These are phyloP conservation scores for Lysandra bellargus DNA, from an alignment of 2,888 invertebrate genomes.

Conservation along the genomic window DNA sequence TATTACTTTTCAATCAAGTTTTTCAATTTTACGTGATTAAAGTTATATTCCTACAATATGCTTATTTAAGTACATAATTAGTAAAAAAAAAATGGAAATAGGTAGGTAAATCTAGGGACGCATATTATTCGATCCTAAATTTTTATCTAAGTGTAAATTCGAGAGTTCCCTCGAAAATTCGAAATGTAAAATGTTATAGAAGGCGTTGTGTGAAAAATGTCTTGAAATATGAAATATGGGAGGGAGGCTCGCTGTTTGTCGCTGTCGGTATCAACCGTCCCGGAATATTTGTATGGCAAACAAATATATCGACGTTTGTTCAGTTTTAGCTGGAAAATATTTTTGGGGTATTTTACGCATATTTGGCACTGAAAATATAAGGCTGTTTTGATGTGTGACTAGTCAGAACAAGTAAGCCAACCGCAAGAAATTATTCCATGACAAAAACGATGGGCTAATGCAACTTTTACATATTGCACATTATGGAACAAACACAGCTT, in stretches of 20 bases:
- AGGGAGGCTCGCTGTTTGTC: background rate
- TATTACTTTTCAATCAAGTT: too few relatives aligned
- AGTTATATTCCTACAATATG: too few relatives aligned
- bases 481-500: too few relatives aligned
- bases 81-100: too few relatives aligned
- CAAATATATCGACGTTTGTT: background rate
- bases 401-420: background rate
- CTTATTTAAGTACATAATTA: too few relatives aligned
- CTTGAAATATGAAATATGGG: constrained; percentile 6
- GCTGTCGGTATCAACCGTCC: background rate
- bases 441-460: too few relatives aligned
- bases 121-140: too few relatives aligned
- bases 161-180: background rate
- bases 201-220: constrained; percentile 15
- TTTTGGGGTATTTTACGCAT: background rate
- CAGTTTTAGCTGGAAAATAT: background rate
- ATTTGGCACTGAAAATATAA: too few relatives aligned
- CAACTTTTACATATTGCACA: too few relatives aligned
- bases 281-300: background rate
- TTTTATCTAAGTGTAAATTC: background rate
- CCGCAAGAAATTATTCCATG: background rate
- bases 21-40: too few relatives aligned
- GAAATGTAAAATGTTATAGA: constrained; percentile 4
- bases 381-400: background rate
- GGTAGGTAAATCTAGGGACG: too few relatives aligned